phyloP scores from a whole-genome alignment of 2,888 invertebrate genomes.

The Drosophila prostipennis region DNA sequence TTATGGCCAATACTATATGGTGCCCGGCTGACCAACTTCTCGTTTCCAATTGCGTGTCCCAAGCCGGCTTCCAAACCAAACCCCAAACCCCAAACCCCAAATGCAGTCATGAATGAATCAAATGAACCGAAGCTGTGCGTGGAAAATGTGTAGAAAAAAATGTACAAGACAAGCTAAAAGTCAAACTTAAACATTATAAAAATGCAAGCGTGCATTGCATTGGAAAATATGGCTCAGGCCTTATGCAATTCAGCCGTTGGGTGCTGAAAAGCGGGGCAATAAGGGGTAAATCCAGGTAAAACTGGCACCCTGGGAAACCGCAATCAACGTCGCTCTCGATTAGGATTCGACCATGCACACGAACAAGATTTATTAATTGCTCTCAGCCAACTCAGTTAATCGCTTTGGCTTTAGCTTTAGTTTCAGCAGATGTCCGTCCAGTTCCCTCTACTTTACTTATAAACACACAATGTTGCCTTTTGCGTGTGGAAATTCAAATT shows the following conservation, averaged over 20 bases:
- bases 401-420: constrained; percentile 4
- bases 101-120: constrained; percentile 46
- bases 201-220: constrained; percentile 47
- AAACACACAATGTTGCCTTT: constrained; percentile 56
- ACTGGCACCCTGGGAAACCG: constrained; percentile 72
- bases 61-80: constrained; percentile 28
- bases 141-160: constrained; percentile 14
- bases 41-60: constrained; percentile 59
- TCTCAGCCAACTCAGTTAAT: constrained; percentile 54
- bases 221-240: constrained; percentile 19
- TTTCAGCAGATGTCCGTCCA: constrained; percentile 54
- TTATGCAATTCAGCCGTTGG: constrained; percentile 33
- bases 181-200: constrained; percentile 44
- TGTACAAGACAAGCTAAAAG: constrained; percentile 4
- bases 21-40: constrained; percentile 65
- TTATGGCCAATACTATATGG: background rate
- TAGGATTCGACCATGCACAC: constrained; percentile 58
- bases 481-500: constrained; percentile 79
- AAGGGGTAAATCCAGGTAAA: background rate
- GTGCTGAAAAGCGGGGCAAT: constrained; percentile 14
- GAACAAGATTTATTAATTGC: constrained; percentile 74
- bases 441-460: background rate
- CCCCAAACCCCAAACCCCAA: constrained; percentile 8
- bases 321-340: constrained; percentile 70
- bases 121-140: constrained; percentile 44